Evolutionary conservation across 2,888 invertebrate genomes (phyloP).

Genomic region (Mythimna pallens): DNA sequence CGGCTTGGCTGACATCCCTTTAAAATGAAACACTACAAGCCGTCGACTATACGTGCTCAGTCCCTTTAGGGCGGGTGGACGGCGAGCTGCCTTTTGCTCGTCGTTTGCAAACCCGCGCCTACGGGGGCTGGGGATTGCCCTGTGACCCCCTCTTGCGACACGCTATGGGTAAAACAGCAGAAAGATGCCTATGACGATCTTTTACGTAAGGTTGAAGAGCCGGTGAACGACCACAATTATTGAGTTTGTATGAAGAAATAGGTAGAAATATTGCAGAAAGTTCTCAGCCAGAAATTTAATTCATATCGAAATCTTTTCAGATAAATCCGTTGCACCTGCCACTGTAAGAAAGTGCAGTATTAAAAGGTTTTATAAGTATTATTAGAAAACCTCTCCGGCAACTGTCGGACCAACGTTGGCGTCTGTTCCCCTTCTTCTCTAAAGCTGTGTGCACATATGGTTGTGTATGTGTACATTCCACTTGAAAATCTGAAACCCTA

Average conservation of each 20-base stretch:
- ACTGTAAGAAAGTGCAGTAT: conserved; percentile 63
- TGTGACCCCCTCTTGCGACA: too few relatives aligned
- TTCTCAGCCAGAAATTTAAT: conserved; percentile 31
- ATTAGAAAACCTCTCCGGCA: conserved; percentile 67
- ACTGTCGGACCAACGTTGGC: conserved; percentile 55
- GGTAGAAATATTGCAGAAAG: conserved; percentile 1
- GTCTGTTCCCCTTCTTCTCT: conserved; percentile 47
- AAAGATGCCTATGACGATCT: too few relatives aligned
- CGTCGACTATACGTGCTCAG: too few relatives aligned
- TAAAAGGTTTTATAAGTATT: conserved; percentile 69
- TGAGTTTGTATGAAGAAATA: neutral
- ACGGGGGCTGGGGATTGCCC: too few relatives aligned
- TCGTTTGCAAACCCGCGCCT: too few relatives aligned
- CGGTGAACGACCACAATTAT: neutral
- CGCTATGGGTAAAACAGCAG: too few relatives aligned
- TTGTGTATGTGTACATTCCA: conserved; percentile 6
- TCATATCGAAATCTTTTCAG: conserved; percentile 50
- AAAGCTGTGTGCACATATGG: conserved; percentile 51
- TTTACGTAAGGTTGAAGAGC: too few relatives aligned
- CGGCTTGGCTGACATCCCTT: too few relatives aligned
- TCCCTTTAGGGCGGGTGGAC: too few relatives aligned
- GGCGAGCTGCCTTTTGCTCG: too few relatives aligned
- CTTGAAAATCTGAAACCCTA: conserved; percentile 9
- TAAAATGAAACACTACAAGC: too few relatives aligned
- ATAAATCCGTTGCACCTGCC: conserved; percentile 67